A percentile compares a stretch with the other conserved stretches of the same genome.
Evolutionary conservation across 1,140 invertebrate species (phyloP).

Genomic region (Bombus picipes): DNA sequence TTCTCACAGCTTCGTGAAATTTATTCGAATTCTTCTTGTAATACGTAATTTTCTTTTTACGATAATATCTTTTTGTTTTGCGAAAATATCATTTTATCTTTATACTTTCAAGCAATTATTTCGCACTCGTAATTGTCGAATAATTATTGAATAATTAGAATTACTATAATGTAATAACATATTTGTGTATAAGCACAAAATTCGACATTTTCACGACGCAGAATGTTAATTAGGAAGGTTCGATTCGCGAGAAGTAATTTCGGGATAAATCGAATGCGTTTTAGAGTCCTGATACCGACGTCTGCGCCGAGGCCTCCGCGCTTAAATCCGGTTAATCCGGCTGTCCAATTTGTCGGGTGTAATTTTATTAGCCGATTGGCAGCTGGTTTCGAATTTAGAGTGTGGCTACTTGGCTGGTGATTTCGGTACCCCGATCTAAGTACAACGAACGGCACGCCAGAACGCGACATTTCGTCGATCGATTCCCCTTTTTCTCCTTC

Average conservation of each 20-base stretch:
- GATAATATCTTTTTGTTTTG: too few relatives aligned
- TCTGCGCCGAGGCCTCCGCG: constrained; percentile 1
- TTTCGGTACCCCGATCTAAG: constrained; percentile 68
- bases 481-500: not conserved
- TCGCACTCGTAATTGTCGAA: not conserved
- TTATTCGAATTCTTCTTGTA: not conserved
- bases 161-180: not conserved
- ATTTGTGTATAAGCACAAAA: not conserved
- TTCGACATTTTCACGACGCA: not conserved
- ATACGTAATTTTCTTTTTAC: too few relatives aligned
- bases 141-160: not conserved
- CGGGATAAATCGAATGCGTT: not conserved
- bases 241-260: not conserved
- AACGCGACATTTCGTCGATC: constrained; percentile 33
- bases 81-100: too few relatives aligned
- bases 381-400: constrained; percentile 81
- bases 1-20: not conserved
- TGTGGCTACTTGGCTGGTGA: constrained; percentile 76
- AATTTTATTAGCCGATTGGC: constrained; percentile 64
- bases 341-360: constrained; percentile 34
- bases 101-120: not conserved
- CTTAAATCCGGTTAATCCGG: constrained; percentile 25
- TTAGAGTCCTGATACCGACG: not conserved
- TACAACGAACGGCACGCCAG: constrained; percentile 12
- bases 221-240: not conserved